Evolutionary conservation across 1,140 invertebrate species (phyloP), one percentile per base, ranked within the genome.

Genomic region (Campoletis sonorensis): DNA sequence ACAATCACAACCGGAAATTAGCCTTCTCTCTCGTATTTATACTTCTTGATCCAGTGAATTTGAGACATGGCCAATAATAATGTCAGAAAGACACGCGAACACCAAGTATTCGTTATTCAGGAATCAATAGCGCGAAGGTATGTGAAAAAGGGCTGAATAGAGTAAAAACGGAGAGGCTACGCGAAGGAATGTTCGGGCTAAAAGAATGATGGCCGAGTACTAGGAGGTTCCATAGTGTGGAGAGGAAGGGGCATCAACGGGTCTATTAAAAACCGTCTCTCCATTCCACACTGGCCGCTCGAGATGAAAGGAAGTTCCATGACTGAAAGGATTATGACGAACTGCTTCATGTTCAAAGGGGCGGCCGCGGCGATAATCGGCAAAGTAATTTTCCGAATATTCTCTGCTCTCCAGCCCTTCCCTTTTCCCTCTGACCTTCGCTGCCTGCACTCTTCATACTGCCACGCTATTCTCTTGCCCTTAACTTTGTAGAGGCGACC

Each of bases 271-370:
- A 78, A 78, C 58, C 76, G 73, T 78, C 58, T 78, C 76, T 78
- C 58, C 61, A 67, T 78, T 78, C 76, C 21, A 78, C 76, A 64
- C 58, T 67, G 76, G 76, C 33, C 76, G 27, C 26, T 78, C 58
- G 76, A 78, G 78, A 82, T 82, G 71, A 67, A 82, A 82, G 81
- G 58, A 79, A 79, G 68, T 85, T 83, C 81, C 64, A 79, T 27
- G 23, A 79, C 73, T 84, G 83, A 85, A 82, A 83, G 81, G 83
- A 85, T 86, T 83, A 84, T 81, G 78, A 81, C 83, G 71, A 82
- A 81, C 73, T 79, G 70, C 79, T 51, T 61, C 40, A 64, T 54
- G 30, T 33, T 78, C 67, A 75, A 82, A 86, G 82, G 79, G 80
- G 40, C 81, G 79, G n/a, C 27, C 58, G n/a, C 58, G n/a, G 61